Evolutionary conservation across 2,113 vertebrate species (phyloP), one percentile per base, ranked within the genome.

Genomic region (Castor canadensis): DNA sequence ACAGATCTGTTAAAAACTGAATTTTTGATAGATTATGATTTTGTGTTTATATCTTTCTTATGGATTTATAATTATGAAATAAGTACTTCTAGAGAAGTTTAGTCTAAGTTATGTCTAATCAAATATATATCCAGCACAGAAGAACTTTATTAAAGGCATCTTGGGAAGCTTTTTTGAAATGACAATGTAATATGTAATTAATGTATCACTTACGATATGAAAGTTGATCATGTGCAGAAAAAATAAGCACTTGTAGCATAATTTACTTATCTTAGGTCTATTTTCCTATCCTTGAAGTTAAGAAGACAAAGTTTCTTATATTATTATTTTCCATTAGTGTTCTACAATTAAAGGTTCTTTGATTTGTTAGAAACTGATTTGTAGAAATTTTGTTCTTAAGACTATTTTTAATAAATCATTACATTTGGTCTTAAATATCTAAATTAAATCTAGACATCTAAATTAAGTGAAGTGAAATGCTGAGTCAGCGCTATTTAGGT

Each of bases 371-470:
- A 76, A 32, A 75, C 24, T 79, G 87, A 83, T 87, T 86, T 82
- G 73, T 94, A n/a, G 40, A 87, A 76, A 84, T 90, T 91, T 83
- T 95, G 24, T 96, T 89, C 81, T 75, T 96, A 30, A 89, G 92
- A 89, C 52, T n/a, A 83, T 69, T 87, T 94, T 91, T 93, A 24
- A 54, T 77, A 71, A 94, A 86, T 9, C 84, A 91, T 8, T 73
- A 32, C 75, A 88, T 87, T 93, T 92, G 64, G 24, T 72, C 2
- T 94, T 96, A 38, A n/a, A n/a, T n/a, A n/a, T n/a, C n/a, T n/a
- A n/a, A n/a, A n/a, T n/a, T n/a, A n/a, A n/a, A n/a, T 45, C n/a
- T 73, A 35, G 38, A 87, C 32, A n/a, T 85, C 67, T 75, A 84
- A 87, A 82, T 64, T 81, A 67, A 93, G 49, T 92, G 24, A n/a